Base-by-base conservation (phyloP, 2,113 vertebrate species). In the Crotalus tigris region DNA sequence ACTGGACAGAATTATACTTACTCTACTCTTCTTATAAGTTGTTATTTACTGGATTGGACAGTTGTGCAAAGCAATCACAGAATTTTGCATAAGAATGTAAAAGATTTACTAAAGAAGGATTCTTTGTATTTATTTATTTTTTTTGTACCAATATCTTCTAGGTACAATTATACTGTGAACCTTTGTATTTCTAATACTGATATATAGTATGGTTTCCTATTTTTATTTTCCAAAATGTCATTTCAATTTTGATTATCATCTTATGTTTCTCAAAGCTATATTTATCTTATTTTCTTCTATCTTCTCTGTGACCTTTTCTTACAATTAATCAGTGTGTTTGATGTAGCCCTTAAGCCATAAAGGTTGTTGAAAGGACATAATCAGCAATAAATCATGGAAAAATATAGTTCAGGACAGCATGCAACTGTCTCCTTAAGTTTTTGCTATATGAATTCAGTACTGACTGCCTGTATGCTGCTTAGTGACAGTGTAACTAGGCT, bases 401-500 rank as follows among this genome's bases (percentile, higher is more conserved):
- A 85, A 58, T 12, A 55, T 11, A 94, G 55, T 1, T 0, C 87
- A 33, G 39, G 8, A 26, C n/a, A n/a, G 33, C 51, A 55, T 0
- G 0, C 29, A 57, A 93, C 86, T 5, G 5, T 49, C 10, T 89
- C 85, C 81, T 88, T 89, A 93, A 53, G 55, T 92, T 95, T 94
- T 93, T 90, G 49, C 93, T 94, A 61, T 91, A 92, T 9, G 0
- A 89, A 91, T 95, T 95, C 89, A 95, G 1, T 87, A 61, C 10
- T 57, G 88, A 1, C 1, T 88, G 59, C n/a, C 51, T 90, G 59
- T 49, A 93, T 85, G 91, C 59, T 87, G 88, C 91, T 85, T 85
- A 94, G 85, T 86, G 90, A 93, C 93, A 90, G 86, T 90, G 86
- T 85, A 95, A 59, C 89, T 53, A 88, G 51, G 33, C 39, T 94